Evolutionary conservation across 2,888 invertebrate species (phyloP), one percentile per base, ranked within the genome.

Genomic region (Hoplodrina ambigua): DNA sequence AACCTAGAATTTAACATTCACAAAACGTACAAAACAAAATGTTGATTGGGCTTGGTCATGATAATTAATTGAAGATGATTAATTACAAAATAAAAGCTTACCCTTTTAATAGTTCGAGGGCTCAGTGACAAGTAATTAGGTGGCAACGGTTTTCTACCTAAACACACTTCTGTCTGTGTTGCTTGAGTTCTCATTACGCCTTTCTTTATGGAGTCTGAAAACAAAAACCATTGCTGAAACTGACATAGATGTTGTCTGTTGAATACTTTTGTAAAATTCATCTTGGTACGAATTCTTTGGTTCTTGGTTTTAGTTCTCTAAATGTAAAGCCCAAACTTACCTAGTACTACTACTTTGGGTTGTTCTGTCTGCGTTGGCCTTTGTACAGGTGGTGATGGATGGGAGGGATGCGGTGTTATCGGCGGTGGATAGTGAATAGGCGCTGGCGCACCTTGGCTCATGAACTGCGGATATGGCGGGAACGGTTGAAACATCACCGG

Each of bases 101-200:
- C 97, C 96, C 98, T 97, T 91, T 98, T 98, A 56, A 98, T 97
- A 50, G 98, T 98, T 75, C 98, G 94, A 10, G 98, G 98, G 92
- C 98, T 98, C 33, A 98, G 92, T 19, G 97, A 97, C 76, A 97
- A 96, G 85, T 97, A 96, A 82, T 97, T 96, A 7, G 98, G 97
- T n/a, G 97, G 97, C 61, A 96, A 90, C n/a, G 97, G 97, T 93
- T 97, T 97, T 85, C 97, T 96, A 84, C 97, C 97, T 87, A 97
- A 94, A 88, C 97, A 97, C 41, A 97, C 96, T 95, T 99, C 99
- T 7, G 97, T 98, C 94, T 99, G 99, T 6, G 99, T 99, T 19
- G 99, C 98, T 94, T 99, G 99, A 0, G 98, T 98, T 92, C 98
- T 98, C 98, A 98, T 98, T 0, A 97, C 97, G 50, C 97, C 97